Evolutionary conservation across 2,888 invertebrate species (phyloP).

Genomic region (Nowickia ferox): DNA sequence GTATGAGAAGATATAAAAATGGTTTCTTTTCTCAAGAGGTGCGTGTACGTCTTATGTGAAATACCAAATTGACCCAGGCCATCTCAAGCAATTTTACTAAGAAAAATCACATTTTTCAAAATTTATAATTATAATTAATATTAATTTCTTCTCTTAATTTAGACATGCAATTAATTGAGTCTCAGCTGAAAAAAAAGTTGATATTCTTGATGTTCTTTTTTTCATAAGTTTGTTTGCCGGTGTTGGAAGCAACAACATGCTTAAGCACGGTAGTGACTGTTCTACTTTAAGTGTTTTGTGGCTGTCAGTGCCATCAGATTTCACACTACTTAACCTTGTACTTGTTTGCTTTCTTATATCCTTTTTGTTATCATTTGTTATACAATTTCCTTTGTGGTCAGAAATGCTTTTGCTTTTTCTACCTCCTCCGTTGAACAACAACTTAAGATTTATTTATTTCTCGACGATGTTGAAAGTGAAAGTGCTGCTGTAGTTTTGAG

Average conservation of each 20-base stretch:
- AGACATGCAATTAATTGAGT: no score
- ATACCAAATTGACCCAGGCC: no score
- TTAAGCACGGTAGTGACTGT: neutral
- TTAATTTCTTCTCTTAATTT: no score
- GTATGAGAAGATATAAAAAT: no score
- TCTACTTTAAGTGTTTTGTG: neutral
- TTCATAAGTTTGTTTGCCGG: neutral
- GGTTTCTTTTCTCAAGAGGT: no score
- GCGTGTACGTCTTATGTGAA: no score
- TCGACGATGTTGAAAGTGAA: neutral
- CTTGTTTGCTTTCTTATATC: neutral
- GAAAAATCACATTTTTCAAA: no score
- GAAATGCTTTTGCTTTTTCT: neutral
- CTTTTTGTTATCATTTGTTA: neutral
- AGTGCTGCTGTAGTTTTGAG: neutral
- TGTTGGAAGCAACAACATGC: no score
- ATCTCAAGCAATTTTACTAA: no score
- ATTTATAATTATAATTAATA: no score
- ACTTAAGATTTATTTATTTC: neutral
- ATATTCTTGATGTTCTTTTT: neutral
- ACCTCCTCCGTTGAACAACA: neutral
- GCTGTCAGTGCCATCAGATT: neutral
- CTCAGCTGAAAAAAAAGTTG: no score
- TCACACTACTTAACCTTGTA: conserved; percentile 10
- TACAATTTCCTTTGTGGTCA: conserved; percentile 26